Percentiles rank a stretch among this genome's conserved stretches.
Evolutionary conservation across 2,797 vertebrate species (phyloP).

Genomic region (Notoglanidium macrostoma): DNA sequence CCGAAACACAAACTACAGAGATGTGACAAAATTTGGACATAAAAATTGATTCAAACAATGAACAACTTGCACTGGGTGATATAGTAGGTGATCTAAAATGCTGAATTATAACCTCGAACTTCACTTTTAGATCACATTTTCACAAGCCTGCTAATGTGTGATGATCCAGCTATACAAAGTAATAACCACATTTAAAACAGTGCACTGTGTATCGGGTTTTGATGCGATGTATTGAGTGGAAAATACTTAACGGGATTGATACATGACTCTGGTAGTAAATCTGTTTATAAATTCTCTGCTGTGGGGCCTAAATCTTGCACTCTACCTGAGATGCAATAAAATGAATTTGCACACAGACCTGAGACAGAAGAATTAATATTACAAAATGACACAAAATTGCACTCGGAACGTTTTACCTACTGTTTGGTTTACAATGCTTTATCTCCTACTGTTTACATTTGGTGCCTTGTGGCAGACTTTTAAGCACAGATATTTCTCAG

Average conservation of each 20-base stretch:
- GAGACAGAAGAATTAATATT: conserved; percentile 65
- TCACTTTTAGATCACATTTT: conserved; percentile 74
- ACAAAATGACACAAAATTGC: conserved; percentile 63
- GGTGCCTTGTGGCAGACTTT: neutral
- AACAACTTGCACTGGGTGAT: conserved; percentile 57
- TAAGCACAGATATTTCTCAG: neutral
- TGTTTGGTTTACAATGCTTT: conserved; percentile 17
- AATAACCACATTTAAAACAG: conserved; percentile 97
- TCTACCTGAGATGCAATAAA: conserved; percentile 99
- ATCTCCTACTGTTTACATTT: conserved; percentile 5
- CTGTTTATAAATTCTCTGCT: conserved; percentile 67
- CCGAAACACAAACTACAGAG: conserved; percentile 87
- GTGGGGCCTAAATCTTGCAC: conserved; percentile 88
- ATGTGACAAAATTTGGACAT: conserved; percentile 84
- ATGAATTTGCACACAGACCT: conserved; percentile 74
- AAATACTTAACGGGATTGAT: conserved; percentile 67
- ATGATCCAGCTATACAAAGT: conserved; percentile 93
- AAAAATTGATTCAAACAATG: conserved; percentile 78
- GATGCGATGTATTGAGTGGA: conserved; percentile 89
- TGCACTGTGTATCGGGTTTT: conserved; percentile 93
- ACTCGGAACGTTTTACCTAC: conserved; percentile 44
- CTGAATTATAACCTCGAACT: conserved; percentile 72
- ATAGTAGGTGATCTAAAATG: conserved; percentile 43
- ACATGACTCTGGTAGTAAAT: neutral
- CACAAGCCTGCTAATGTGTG: conserved; percentile 82